Evolutionary conservation across 2,888 invertebrate species (phyloP).

Genomic region (Eupithecia abbreviata): DNA sequence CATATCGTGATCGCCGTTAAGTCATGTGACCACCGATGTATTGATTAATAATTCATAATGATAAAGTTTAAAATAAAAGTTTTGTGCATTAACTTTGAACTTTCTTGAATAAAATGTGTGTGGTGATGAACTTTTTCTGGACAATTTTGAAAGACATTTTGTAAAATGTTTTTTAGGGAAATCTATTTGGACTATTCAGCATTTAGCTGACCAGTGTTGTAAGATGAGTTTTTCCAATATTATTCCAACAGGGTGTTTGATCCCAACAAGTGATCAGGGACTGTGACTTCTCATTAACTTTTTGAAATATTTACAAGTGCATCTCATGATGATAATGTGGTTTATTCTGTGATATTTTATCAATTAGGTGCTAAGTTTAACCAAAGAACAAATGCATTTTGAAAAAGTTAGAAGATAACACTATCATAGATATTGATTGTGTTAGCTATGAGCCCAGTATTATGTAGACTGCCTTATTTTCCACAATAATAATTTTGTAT

Average conservation of each 20-base stretch:
- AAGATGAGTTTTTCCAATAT: constrained; percentile 7
- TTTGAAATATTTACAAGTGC: constrained; percentile 37
- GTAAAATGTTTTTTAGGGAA: constrained; percentile 20
- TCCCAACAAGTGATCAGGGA: constrained; percentile 15
- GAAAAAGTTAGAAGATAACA: neutral
- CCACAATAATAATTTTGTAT: constrained; percentile 4
- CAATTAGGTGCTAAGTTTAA: constrained; percentile 46
- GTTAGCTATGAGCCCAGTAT: constrained; percentile 8
- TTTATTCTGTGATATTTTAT: constrained; percentile 61
- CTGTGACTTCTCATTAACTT: constrained; percentile 13
- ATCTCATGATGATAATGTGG: constrained; percentile 53
- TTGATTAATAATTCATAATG: constrained; percentile 65
- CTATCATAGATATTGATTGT: constrained; percentile 1
- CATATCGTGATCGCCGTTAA: constrained; percentile 85
- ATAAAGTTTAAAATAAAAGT: constrained; percentile 68
- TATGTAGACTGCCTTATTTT: constrained; percentile 17
- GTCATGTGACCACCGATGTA: constrained; percentile 70
- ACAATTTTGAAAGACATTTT: constrained; percentile 45
- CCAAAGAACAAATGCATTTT: constrained; percentile 29
- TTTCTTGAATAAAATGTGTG: constrained; percentile 76
- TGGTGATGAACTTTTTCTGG: constrained; percentile 72
- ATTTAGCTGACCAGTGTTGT: constrained; percentile 27
- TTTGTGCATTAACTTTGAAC: constrained; percentile 82
- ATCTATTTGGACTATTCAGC: constrained; percentile 21
- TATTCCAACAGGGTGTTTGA: constrained; percentile 24